Evolutionary conservation across 2,113 vertebrate species (phyloP).

Genomic region (Martes martes): DNA sequence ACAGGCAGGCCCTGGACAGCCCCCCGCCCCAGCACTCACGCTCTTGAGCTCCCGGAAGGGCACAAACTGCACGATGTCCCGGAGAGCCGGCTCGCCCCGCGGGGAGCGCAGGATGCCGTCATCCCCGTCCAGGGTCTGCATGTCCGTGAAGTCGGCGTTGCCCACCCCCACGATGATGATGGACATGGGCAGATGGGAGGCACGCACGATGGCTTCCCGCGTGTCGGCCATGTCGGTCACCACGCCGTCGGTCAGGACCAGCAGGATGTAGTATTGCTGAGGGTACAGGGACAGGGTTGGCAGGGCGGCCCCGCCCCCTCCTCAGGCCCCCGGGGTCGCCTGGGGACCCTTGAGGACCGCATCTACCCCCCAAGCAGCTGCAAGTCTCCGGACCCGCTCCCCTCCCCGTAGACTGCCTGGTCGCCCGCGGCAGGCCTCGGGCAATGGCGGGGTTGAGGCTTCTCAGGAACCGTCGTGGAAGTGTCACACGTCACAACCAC

Average conservation of each 20-base stretch:
- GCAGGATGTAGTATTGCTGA: conserved; percentile 78
- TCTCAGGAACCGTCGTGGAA: neutral
- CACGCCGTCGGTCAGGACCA: conserved; percentile 78
- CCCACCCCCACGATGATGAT: conserved; percentile 82
- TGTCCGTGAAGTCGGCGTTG: conserved; percentile 79
- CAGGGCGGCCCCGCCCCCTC: neutral
- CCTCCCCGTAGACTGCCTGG: neutral
- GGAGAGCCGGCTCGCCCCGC: conserved; percentile 62
- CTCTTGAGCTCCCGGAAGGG: conserved; percentile 82
- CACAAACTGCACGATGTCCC: conserved; percentile 80
- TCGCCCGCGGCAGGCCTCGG: neutral
- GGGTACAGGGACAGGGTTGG: neutral
- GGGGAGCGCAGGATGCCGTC: conserved; percentile 73
- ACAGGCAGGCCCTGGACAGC: too few relatives aligned
- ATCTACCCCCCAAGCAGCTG: too few relatives aligned
- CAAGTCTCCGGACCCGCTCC: neutral
- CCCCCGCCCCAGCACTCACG: conserved; percentile 45
- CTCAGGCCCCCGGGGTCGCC: neutral
- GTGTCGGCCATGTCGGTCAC: conserved; percentile 80
- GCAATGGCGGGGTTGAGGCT: too few relatives aligned
- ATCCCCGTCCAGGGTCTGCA: conserved; percentile 77
- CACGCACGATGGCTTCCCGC: conserved; percentile 73
- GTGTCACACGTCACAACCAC: accelerated
- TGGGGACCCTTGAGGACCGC: neutral
- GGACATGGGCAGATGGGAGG: conserved; percentile 79